Base-by-base conservation (phyloP, 2,888 invertebrate genomes). In the Tupiocoris notatus region DNA sequence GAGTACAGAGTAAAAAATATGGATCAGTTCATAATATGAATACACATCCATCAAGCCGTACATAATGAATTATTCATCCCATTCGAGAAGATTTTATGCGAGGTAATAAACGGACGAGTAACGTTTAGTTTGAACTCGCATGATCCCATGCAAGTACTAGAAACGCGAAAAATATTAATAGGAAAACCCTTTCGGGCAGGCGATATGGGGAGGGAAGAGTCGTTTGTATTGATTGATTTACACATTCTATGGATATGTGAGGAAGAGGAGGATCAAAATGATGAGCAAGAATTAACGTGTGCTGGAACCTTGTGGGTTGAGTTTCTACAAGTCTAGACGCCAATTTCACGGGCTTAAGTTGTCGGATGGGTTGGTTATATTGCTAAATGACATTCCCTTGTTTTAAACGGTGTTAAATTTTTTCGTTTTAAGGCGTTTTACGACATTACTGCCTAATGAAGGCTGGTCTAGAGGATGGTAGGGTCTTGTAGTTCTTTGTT, bases 131-230 rank as follows among this genome's bases (percentile, higher is more conserved):
- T 20, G 67, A 17, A 1, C 22, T 16, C 67, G 57, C 67, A 57
- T 39, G 59, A 9, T 20, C 17, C 6, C 59, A 3, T 59, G 59
- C 59, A 70, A 54, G 70, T 61, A 24, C 12, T 61, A 57, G 23
- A 70, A 70, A 70, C 70, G 23, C 22, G 70, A 70, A 70, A 61
- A 70, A 70, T 70, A 70, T 70, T 70, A 70, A 70, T 70, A 58
- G 58, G 70, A 70, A 70, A 70, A 20, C 70, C 70, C 18, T 61
- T 58, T 39, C 58, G 58, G 23, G 67, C 20, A 24, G 58, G 18
- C 58, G 3, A 39, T 3, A 39, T 39, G 39, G 12, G 12, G 39
- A 39, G 39, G 3, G 70, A n/a, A 56, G 67, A 58, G 23, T 20
- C 58, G 58, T 70, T 58, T 18, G 61, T 22, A 70, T 70, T 70